These are phyloP conservation scores for Drosophila maculinotata DNA, from an alignment of 2,888 invertebrate species.

Conservation along the genomic window DNA sequence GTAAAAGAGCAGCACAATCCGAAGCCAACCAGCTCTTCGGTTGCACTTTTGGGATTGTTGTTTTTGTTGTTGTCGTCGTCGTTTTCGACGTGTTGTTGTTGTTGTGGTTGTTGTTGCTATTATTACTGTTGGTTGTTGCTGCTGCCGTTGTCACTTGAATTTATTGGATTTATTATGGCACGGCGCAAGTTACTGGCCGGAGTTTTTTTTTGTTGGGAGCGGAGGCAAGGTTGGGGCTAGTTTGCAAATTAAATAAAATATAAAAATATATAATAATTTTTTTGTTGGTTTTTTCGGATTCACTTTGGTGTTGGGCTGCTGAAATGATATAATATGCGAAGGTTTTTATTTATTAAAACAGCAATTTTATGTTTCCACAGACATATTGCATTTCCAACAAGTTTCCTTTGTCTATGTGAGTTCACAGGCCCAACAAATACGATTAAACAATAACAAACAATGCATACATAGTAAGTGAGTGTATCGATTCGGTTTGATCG, in stretches of 20 bases:
- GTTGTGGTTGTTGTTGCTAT: slow-evolving; percentile 6
- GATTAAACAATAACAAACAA: background rate
- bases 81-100: background rate
- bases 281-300: slow-evolving; percentile 12
- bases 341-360: slow-evolving; percentile 44
- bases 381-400: slow-evolving; percentile 16
- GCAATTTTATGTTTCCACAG: slow-evolving; percentile 35
- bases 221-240: background rate
- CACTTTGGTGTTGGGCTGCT: background rate
- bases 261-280: slow-evolving; percentile 7
- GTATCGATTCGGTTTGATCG: background rate
- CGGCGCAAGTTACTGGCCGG: slow-evolving; percentile 9
- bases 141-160: slow-evolving; percentile 47
- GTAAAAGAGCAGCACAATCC: slow-evolving; percentile 28
- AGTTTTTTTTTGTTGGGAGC: background rate
- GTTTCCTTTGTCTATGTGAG: slow-evolving; percentile 6
- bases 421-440: background rate
- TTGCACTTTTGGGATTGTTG: slow-evolving; percentile 14
- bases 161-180: slow-evolving; percentile 48
- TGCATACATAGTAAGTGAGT: slow-evolving; percentile 1
- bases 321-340: slow-evolving; percentile 38
- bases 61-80: no score
- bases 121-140: slow-evolving; percentile 15
- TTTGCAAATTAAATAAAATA: slow-evolving; percentile 34
- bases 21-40: slow-evolving; percentile 13